Conservation (phyloP, 2,113 vertebrate species). For the Lophotis ruficrista region DNA sequence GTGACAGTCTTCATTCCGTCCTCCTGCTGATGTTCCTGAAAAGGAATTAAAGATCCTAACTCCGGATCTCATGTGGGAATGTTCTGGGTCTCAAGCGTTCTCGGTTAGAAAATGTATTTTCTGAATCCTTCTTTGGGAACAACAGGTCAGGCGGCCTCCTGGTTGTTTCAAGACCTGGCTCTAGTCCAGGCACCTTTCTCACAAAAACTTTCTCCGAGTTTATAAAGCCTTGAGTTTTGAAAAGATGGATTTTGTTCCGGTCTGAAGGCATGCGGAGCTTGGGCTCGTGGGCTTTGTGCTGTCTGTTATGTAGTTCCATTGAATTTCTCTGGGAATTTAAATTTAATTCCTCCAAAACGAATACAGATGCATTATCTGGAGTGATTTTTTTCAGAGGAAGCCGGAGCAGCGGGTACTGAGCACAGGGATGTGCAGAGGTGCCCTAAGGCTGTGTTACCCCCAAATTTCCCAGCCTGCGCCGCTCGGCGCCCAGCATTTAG, state of each 20-base stretch:
- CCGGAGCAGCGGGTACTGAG: not conserved
- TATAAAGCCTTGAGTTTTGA: not conserved
- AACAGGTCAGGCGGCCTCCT: not conserved
- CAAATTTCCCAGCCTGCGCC: not conserved
- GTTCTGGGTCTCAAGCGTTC: not conserved
- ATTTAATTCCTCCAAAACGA: constrained; percentile 40
- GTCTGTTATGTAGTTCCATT: not conserved
- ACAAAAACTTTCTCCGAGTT: not conserved
- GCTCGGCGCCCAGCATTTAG: not conserved
- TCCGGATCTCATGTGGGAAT: not conserved
- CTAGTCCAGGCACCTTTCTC: not conserved
- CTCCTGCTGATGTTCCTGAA: constrained; percentile 2
- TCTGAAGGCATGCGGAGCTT: fast-evolving
- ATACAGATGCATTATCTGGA: not conserved
- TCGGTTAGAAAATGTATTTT: not conserved
- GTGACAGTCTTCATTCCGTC: constrained; percentile 30
- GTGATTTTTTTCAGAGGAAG: not conserved
- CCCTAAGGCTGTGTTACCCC: not conserved
- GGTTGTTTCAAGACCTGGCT: not conserved
- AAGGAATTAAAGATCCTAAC: not conserved
- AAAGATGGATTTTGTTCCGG: not conserved
- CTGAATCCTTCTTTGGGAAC: not conserved
- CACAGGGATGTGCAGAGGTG: not conserved
- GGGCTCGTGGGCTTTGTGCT: not conserved
- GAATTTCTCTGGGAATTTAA: constrained; percentile 28